A percentile compares a stretch with the other conserved stretches of the same genome.
phyloP scores from a whole-genome alignment of 2,797 vertebrate species.

The Menidia menidia region DNA sequence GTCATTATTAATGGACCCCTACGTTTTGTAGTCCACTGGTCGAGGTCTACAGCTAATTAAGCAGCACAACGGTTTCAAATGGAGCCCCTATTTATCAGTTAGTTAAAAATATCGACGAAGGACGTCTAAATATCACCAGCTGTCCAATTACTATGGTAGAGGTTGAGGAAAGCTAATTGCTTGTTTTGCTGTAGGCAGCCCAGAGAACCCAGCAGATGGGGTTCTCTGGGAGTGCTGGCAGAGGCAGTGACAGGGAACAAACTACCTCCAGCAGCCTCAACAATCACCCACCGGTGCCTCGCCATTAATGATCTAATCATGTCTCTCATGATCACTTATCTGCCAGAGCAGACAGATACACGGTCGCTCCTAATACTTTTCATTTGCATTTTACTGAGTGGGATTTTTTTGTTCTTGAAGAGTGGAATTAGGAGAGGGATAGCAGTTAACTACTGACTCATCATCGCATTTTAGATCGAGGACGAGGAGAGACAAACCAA shows the following conservation, averaged over 20 bases:
- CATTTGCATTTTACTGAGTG: too few relatives aligned
- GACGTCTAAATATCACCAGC: background rate
- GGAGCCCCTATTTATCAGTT: background rate
- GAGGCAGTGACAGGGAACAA: too few relatives aligned
- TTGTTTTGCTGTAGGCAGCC: too few relatives aligned
- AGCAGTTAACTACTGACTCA: too few relatives aligned
- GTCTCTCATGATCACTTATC: background rate
- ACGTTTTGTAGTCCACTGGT: conserved; percentile 73
- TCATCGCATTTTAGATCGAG: background rate
- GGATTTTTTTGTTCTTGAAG: too few relatives aligned
- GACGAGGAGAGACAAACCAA: background rate
- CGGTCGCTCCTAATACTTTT: background rate
- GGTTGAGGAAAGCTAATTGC: too few relatives aligned
- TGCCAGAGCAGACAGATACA: background rate
- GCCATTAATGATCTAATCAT: background rate
- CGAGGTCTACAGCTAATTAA: background rate
- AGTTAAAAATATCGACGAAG: background rate
- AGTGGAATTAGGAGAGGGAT: too few relatives aligned
- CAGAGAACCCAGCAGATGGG: too few relatives aligned
- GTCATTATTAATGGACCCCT: conserved; percentile 75
- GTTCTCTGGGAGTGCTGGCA: too few relatives aligned
- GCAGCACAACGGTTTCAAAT: conserved; percentile 12
- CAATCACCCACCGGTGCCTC: too few relatives aligned
- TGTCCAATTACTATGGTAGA: background rate
- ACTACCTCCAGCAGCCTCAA: too few relatives aligned